Evolutionary conservation across 2,797 vertebrate genomes (phyloP), one percentile per base, ranked within the genome.

Genomic region (Anguilla obscura): DNA sequence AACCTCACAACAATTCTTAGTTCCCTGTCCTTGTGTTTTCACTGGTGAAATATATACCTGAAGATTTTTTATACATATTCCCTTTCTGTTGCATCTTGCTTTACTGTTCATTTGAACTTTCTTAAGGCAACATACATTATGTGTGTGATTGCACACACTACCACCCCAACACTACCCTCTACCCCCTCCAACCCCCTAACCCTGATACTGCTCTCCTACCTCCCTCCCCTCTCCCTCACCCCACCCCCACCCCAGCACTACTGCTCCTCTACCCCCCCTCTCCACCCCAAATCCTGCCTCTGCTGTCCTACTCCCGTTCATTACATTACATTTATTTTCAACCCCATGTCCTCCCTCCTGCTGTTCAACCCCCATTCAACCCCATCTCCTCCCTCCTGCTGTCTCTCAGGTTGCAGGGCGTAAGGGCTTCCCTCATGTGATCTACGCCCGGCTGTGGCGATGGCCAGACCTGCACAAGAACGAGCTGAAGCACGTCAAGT

Each of bases 401-500:
- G 60, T 40, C 89, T 9, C 89, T 40, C 88, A 96, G 96, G 96
- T 97, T 10, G 96, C 96, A 0, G 96, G 96, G 1, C 93, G 96
- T 85, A 97, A 97, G 88, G 96, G 96, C 0, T 96, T 97, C 90
- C 96, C 96, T 12, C 96, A 95, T 76, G 96, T 97, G 63, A 96
- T 97, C 91, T 97, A 97, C 12, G 95, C 96, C 18, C 95, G 95
- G 24, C 93, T 97, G 36, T 97, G 96, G 96, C 95, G 96, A 8
- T 97, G 96, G 96, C 96, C 96, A 0, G 96, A 96, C 91, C 94
- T 97, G 33, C 96, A 97, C 93, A 97, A 97, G 88, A 97, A 97
- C 33, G 97, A 97, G 87, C 94, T 97, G 24, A 97, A 96, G 82
- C 96, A 96, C 48, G 94, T 93, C 16, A 94, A 94, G 58, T 97